Evolutionary conservation across 2,113 vertebrate genomes (phyloP), one percentile per base, ranked within the genome.

Genomic region (Phalacrocorax aristotelis): DNA sequence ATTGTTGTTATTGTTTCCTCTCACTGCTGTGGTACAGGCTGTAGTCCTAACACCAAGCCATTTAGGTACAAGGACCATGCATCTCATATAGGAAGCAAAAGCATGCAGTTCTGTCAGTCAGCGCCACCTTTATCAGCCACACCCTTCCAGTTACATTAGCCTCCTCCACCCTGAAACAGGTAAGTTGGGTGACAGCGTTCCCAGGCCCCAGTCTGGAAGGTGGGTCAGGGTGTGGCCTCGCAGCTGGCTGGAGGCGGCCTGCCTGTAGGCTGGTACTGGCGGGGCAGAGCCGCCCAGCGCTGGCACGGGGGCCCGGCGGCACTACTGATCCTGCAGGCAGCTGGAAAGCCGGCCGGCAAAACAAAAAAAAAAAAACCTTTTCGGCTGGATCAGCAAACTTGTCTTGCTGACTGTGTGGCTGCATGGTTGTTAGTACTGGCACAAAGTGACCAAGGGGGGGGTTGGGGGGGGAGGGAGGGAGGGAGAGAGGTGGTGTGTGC

Each of bases 141-240:
- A 87, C 96, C 93, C 52, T 94, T 34, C 55, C 78, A 71, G 44
- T 91, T 76, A 51, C 87, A 32, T 89, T 88, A 85, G 78, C 75
- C 54, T 90, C 54, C 95, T 95, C 96, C 93, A 3, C 95, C 94
- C 96, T 90, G 89, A 91, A 97, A 97, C 95, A 93, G 91, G 95
- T 95, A 89, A 51, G 26, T 82, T 95, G 89, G 78, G 89, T 95
- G 96, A 87, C 89, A 38, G 58, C 4, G 4, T 97, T 96, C 95
- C 95, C 94, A 96, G 91, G 94, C 81, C 91, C 75, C 62, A 22
- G 60, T 90, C 88, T 90, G 94, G 78, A 94, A 80, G 70, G 54
- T 91, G 90, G 93, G 77, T 96, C 92, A 93, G 96, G 96, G 96
- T 62, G 96, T 68, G 96, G 82, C 44, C 34, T 69, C 5, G 9